phyloP scores from a whole-genome alignment of 2,888 invertebrate species.

The Hirtodrosophila cameraria region DNA sequence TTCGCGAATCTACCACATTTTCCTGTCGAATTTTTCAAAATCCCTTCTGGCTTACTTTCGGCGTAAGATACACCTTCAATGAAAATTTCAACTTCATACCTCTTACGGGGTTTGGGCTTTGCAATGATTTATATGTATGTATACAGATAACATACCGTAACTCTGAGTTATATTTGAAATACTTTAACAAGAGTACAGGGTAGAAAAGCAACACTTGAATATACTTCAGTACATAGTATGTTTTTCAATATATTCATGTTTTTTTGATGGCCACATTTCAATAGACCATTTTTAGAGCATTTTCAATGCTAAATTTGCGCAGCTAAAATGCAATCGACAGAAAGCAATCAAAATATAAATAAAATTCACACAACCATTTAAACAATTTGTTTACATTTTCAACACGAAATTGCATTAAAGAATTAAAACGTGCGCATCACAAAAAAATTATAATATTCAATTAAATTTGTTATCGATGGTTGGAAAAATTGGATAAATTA shows the following conservation, averaged over 20 bases:
- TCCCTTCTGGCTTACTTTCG: too few relatives aligned
- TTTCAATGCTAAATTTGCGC: constrained; percentile 47
- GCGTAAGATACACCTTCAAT: too few relatives aligned
- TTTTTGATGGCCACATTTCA: constrained; percentile 19
- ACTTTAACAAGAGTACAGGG: not conserved
- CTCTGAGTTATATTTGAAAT: too few relatives aligned
- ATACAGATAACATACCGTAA: too few relatives aligned
- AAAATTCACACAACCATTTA: constrained; percentile 1
- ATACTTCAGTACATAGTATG: constrained; percentile 2
- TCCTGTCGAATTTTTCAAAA: too few relatives aligned
- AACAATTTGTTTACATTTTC: constrained; percentile 22
- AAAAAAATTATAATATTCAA: too few relatives aligned
- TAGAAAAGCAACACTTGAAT: constrained; percentile 32
- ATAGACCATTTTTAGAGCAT: constrained; percentile 25
- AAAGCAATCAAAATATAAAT: not conserved
- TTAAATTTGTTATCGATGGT: constrained; percentile 1
- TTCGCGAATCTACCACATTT: too few relatives aligned
- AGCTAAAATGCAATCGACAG: constrained; percentile 36
- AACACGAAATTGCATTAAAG: constrained; percentile 31
- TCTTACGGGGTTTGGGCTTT: too few relatives aligned
- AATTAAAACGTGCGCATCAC: constrained; percentile 15
- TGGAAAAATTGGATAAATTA: constrained; percentile 29
- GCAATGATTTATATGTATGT: too few relatives aligned
- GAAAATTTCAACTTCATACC: too few relatives aligned
- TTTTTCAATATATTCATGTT: constrained; percentile 20